Base-by-base conservation (phyloP, 2,888 invertebrate genomes). In the Cylloceria caligata region DNA sequence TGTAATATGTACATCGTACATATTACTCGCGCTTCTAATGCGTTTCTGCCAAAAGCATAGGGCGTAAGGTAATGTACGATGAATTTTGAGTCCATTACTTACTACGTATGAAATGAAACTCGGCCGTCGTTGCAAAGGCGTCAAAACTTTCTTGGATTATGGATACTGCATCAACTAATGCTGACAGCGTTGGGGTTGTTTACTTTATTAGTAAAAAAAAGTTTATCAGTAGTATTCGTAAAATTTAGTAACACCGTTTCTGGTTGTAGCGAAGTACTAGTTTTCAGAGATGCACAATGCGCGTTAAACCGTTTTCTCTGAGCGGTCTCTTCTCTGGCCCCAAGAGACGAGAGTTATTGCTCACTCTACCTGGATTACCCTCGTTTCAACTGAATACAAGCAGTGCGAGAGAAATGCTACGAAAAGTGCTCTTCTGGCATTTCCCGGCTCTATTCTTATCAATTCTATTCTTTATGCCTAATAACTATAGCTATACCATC, bases 341-440 rank as follows among this genome's bases (percentile, higher is more conserved):
- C 21, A n/a, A n/a, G n/a, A n/a, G n/a, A n/a, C n/a, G 68, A 27
- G 72, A 77, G 77, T 81, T 81, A 81, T 73, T 77, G 77, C 81
- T 73, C 77, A 77, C 81, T 81, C 49, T n/a, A 55, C 77, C 49
- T 36, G 81, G 81, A 81, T 81, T 81, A 81, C 77, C 73, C 68
- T 77, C 73, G 52, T 81, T 77, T 77, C 60, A 36, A 47, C 52
- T 64, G 68, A 73, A 77, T 81, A 69, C 77, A 81, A 73, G 67
- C 71, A 52, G 62, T 64, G 36, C 67, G 71, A 24, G 45, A 45
- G 30, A 76, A 76, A 42, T 69, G 45, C 47, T 69, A 55, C 76
- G 55, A 77, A n/a, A n/a, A n/a, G n/a, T n/a, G n/a, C n/a, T n/a
- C n/a, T 81, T 77, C 39, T 47, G 13, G 16, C 16, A 21, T 73